A percentile compares a stretch with the other conserved stretches of the same genome.
phyloP scores from a whole-genome alignment of 1,140 invertebrate species.

The Lepidurus apus region DNA sequence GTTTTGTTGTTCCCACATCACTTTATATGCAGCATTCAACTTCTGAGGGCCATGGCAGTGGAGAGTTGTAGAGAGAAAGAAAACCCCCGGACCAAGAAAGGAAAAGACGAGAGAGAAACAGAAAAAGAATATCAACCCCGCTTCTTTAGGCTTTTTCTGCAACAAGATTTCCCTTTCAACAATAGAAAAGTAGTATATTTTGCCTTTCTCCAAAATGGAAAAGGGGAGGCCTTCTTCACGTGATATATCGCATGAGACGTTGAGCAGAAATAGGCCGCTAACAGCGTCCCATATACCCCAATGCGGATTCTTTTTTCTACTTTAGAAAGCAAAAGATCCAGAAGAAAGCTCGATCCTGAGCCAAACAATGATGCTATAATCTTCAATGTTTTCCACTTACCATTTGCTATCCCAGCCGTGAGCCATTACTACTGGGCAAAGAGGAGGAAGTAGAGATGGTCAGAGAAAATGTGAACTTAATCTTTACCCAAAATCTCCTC shows the following conservation, averaged over 20 bases:
- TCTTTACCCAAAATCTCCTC: too few relatives aligned
- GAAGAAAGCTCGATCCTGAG: not conserved
- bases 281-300: not conserved
- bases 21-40: slow-evolving; percentile 16
- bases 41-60: not conserved
- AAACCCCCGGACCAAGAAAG: not conserved
- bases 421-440: too few relatives aligned
- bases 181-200: not conserved
- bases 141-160: not conserved
- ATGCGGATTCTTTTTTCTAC: not conserved
- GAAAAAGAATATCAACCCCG: not conserved
- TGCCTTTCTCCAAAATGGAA: not conserved
- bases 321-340: not conserved
- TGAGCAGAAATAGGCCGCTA: not conserved
- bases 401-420: too few relatives aligned
- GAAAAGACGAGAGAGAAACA: not conserved
- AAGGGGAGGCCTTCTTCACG: not conserved
- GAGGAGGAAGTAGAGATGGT: too few relatives aligned
- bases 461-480: too few relatives aligned
- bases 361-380: too few relatives aligned
- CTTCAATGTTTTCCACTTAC: too few relatives aligned
- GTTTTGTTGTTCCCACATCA: not conserved
- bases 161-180: not conserved
- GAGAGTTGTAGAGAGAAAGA: not conserved
- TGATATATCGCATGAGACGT: not conserved